Percentiles rank a stretch among this genome's conserved stretches.
Conservation (phyloP, 2,888 invertebrate genomes). For the Watsonalla binaria region DNA sequence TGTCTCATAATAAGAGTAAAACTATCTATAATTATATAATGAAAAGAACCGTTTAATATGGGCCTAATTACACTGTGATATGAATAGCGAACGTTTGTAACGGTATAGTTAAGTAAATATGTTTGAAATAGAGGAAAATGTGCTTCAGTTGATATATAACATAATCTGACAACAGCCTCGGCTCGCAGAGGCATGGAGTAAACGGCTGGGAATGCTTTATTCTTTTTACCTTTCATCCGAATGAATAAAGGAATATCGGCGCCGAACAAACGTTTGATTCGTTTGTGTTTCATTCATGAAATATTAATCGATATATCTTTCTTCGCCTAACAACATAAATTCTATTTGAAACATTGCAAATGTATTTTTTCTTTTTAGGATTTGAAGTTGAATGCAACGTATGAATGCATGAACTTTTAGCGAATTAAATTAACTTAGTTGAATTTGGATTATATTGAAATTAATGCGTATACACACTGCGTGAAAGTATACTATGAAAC, state of each 20-base stretch:
- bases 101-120: background rate
- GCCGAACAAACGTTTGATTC: constrained; percentile 38
- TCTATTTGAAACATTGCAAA: constrained; percentile 13
- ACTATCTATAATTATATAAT: no score
- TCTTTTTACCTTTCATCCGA: constrained; percentile 27
- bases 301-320: constrained; percentile 35
- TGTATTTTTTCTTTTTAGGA: background rate
- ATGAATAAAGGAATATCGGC: constrained; percentile 42
- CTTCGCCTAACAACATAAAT: constrained; percentile 17
- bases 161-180: constrained; percentile 12
- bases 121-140: constrained; percentile 17
- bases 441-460: no score
- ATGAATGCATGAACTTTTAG: no score
- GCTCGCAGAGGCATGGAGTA: constrained; percentile 11
- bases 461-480: no score
- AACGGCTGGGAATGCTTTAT: constrained; percentile 28
- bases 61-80: background rate
- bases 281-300: constrained; percentile 46
- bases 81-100: background rate
- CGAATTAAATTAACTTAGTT: no score
- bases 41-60: background rate
- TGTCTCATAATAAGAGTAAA: no score
- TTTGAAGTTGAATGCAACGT: constrained; percentile 1
- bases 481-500: no score
- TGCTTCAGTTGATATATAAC: constrained; percentile 27